phyloP scores from a whole-genome alignment of 2,797 vertebrate genomes.

The Eutrigla gurnardus region DNA sequence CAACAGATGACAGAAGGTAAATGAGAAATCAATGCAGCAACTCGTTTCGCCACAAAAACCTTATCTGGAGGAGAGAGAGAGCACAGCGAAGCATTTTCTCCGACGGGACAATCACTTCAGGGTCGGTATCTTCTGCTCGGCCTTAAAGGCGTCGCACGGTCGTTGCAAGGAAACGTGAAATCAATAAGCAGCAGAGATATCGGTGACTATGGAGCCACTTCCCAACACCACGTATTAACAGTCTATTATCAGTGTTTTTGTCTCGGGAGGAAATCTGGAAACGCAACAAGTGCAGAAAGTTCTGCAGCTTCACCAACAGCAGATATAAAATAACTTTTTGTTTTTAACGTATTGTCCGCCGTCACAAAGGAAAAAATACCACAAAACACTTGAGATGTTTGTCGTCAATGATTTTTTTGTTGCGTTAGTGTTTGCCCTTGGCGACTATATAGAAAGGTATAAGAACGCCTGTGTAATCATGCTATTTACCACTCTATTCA shows the following conservation, averaged over 20 bases:
- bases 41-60: slow-evolving; percentile 48
- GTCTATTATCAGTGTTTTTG: neutral
- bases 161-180: slow-evolving; percentile 44
- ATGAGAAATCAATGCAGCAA: slow-evolving; percentile 72
- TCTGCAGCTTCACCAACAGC: neutral
- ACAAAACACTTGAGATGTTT: slow-evolving; percentile 29
- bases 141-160: slow-evolving; percentile 1
- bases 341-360: neutral
- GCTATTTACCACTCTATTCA: slow-evolving; percentile 16
- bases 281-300: neutral
- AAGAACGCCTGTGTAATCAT: slow-evolving; percentile 17
- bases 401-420: slow-evolving; percentile 8
- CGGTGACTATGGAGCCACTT: slow-evolving; percentile 3
- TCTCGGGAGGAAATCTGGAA: neutral
- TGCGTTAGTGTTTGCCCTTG: slow-evolving; percentile 31
- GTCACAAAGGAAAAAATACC: slow-evolving; percentile 4
- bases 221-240: neutral
- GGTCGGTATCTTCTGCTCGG: slow-evolving; percentile 35
- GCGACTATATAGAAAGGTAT: neutral
- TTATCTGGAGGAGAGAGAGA: slow-evolving; percentile 63
- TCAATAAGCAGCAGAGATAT: slow-evolving; percentile 53
- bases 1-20: slow-evolving; percentile 65
- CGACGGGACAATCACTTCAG: slow-evolving; percentile 36
- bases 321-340: neutral
- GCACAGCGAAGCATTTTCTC: slow-evolving; percentile 45